Conservation (phyloP, 1,140 invertebrate genomes). For the Neodiprion lecontei region DNA sequence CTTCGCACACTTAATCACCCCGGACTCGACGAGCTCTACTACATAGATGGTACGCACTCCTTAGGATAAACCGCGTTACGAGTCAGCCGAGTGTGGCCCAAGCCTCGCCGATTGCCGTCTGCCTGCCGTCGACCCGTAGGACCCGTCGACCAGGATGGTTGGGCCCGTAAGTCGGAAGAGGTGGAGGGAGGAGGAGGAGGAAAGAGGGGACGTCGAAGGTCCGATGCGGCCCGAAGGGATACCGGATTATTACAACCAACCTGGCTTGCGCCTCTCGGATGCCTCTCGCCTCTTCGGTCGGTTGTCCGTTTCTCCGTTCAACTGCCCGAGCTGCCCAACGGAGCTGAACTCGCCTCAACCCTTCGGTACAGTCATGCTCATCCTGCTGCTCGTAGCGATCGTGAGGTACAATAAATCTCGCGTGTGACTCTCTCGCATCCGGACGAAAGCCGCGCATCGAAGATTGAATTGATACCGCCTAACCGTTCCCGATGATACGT, state of each 20-base stretch:
- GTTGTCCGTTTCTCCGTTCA: neutral
- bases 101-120: conserved; percentile 8
- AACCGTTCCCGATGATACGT: no score
- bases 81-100: neutral
- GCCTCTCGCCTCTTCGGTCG: neutral
- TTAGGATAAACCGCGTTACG: neutral
- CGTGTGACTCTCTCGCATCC: no score
- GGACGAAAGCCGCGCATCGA: no score
- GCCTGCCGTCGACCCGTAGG: conserved; percentile 13
- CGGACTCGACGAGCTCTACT: no score
- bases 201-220: conserved; percentile 19
- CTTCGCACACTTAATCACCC: no score
- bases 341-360: neutral
- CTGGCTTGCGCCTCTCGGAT: neutral
- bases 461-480: no score
- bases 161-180: conserved; percentile 5
- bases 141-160: conserved; percentile 18
- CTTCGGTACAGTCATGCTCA: neutral
- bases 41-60: no score
- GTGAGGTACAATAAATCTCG: no score
- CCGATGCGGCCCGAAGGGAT: conserved; percentile 18
- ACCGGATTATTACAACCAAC: conserved; percentile 10
- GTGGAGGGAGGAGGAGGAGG: neutral
- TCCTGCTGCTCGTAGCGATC: neutral
- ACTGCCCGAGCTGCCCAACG: conserved; percentile 14